Evolutionary conservation across 23 tunicate genomes (phyloP).

Genomic region (Ascidia mentula): DNA sequence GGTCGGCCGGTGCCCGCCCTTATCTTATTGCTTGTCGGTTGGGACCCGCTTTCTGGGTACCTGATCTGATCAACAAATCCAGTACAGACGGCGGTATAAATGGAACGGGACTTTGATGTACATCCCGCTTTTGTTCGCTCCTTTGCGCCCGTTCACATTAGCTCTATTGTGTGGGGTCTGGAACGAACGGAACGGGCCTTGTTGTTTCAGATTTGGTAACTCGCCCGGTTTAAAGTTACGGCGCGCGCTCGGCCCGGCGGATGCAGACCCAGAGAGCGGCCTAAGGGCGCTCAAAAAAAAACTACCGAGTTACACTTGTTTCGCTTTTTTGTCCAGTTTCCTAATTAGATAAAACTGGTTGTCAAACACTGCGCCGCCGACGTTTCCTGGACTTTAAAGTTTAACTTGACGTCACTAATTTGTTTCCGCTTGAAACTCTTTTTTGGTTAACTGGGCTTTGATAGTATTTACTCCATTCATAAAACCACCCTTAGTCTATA

Average conservation of each 20-base stretch:
- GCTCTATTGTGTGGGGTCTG: background rate
- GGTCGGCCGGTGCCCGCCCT: background rate
- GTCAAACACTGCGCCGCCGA: background rate
- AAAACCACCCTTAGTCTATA: too few relatives aligned
- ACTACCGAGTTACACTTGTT: conserved; percentile 8
- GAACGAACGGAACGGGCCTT: conserved; percentile 5
- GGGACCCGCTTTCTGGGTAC: background rate
- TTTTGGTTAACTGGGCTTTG: too few relatives aligned
- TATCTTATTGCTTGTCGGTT: background rate
- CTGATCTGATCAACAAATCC: conserved; percentile 8
- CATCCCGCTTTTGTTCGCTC: background rate
- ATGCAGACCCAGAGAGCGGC: background rate
- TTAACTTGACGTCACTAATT: too few relatives aligned
- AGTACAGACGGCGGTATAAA: background rate
- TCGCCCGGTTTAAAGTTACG: background rate
- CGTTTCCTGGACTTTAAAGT: too few relatives aligned
- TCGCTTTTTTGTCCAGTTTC: background rate
- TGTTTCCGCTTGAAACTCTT: too few relatives aligned
- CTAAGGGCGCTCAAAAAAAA: background rate
- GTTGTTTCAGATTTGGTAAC: conserved; percentile 7
- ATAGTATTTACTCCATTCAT: too few relatives aligned
- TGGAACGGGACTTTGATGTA: background rate
- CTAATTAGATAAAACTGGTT: background rate
- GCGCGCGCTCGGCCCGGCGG: conserved; percentile 1
- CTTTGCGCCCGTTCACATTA: conserved; percentile 10